Evolutionary conservation across 37 sponge, comb jelly and placozoan species (phyloP).

Genomic region (Ephydatia muelleri): DNA sequence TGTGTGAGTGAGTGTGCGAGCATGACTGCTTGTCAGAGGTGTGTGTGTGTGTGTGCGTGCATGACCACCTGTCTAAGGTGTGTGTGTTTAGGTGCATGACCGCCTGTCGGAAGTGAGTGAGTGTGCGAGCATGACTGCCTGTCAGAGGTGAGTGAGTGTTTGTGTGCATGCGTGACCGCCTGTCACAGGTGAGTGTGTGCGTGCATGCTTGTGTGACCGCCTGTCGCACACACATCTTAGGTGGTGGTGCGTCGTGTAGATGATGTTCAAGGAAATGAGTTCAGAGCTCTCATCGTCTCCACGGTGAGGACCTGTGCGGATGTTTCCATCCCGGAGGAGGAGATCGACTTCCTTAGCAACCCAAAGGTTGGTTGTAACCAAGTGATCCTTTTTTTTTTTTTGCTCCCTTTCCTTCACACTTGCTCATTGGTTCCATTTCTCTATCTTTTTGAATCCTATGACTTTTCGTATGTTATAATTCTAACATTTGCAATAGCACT

Average conservation of each 20-base stretch:
- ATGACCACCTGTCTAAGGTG: not conserved
- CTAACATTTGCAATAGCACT: too few relatives aligned
- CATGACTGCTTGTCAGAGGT: too few relatives aligned
- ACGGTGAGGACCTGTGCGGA: conserved; percentile 81
- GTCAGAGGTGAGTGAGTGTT: not conserved
- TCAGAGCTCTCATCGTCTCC: conserved; percentile 76
- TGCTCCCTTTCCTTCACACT: conserved; percentile 1
- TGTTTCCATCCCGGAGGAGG: conserved; percentile 49
- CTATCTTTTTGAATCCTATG: too few relatives aligned
- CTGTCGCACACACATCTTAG: conserved; percentile 37
- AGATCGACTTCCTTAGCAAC: conserved; percentile 73
- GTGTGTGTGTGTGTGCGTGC: not conserved
- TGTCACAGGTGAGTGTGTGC: not conserved
- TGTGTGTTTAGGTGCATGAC: not conserved
- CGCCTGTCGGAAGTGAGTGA: too few relatives aligned
- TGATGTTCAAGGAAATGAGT: conserved; percentile 85
- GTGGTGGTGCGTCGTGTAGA: conserved; percentile 59
- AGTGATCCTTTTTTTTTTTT: not conserved
- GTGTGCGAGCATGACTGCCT: not conserved
- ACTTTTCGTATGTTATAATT: too few relatives aligned
- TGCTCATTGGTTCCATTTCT: too few relatives aligned
- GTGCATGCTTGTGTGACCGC: not conserved
- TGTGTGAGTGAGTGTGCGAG: too few relatives aligned
- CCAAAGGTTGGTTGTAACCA: conserved; percentile 81
- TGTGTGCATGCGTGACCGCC: not conserved